Conservation (phyloP, 2,888 invertebrate species). For the Anodontia alba region DNA sequence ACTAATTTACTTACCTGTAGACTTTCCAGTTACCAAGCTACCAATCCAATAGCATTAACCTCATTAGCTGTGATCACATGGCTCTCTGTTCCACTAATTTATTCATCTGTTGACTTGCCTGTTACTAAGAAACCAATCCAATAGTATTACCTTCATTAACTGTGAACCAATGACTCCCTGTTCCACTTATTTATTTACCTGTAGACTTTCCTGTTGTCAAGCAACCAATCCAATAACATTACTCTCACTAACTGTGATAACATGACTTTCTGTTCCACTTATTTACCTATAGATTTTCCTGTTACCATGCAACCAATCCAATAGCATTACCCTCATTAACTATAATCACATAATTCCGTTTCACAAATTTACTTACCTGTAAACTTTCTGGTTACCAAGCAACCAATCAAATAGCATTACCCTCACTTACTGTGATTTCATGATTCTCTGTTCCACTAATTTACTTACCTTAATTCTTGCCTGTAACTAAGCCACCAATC, state of each 20-base stretch:
- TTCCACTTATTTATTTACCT: constrained; percentile 67
- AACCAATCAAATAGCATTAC: constrained; percentile 84
- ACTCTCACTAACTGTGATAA: constrained; percentile 85
- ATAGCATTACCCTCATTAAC: constrained; percentile 85
- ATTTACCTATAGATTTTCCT: constrained; percentile 83
- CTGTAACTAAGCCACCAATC: constrained; percentile 85
- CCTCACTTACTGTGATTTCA: constrained; percentile 85
- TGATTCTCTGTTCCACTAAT: constrained; percentile 73
- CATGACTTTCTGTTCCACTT: constrained; percentile 78
- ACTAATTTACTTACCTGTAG: constrained; percentile 75
- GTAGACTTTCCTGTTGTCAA: constrained; percentile 85
- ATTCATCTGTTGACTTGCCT: constrained; percentile 83
- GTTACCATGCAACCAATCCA: constrained; percentile 85
- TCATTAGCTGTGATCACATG: constrained; percentile 85
- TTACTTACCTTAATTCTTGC: constrained; percentile 80
- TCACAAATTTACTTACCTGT: constrained; percentile 73
- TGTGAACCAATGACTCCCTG: constrained; percentile 84
- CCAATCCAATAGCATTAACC: constrained; percentile 84
- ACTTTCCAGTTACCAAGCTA: constrained; percentile 85
- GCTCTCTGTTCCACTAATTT: constrained; percentile 59
- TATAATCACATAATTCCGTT: constrained; percentile 84
- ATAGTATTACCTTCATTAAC: constrained; percentile 85
- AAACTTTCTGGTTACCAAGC: constrained; percentile 85
- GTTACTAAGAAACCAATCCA: constrained; percentile 85
- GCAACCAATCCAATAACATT: constrained; percentile 84